Conservation (phyloP, 2,797 vertebrate genomes). For the Pristis pectinata region DNA sequence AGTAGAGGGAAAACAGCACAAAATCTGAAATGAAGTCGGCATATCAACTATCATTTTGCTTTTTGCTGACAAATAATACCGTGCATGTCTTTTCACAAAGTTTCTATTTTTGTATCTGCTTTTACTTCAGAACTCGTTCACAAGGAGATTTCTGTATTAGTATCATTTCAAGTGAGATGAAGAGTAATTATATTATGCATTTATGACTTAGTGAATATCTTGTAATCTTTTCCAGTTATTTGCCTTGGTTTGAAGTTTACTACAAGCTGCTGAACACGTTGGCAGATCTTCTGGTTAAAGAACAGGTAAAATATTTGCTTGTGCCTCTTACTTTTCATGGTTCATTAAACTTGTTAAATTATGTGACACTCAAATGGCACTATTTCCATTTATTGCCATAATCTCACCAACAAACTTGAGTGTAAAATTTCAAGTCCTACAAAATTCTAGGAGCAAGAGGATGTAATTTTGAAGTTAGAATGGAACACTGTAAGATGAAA, state of each 20-base stretch:
- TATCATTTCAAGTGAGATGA: not conserved
- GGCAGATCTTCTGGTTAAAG: conserved; percentile 89
- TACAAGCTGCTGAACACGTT: conserved; percentile 95
- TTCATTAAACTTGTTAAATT: not conserved
- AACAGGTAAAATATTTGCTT: conserved; percentile 69
- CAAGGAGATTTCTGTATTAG: not conserved
- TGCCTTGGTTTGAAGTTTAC: conserved; percentile 97
- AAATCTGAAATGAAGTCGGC: not conserved
- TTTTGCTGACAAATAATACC: not conserved
- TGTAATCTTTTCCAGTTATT: conserved; percentile 67
- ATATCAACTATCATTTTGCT: not conserved
- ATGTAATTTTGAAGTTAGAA: not conserved
- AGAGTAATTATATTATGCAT: not conserved
- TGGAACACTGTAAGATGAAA: not conserved
- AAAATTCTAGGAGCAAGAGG: not conserved
- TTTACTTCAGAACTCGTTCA: not conserved
- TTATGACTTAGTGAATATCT: not conserved
- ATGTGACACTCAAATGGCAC: not conserved
- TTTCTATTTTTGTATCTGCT: not conserved
- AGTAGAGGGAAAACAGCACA: no score
- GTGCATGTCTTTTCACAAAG: not conserved
- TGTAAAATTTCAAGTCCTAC: not conserved
- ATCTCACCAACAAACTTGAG: not conserved
- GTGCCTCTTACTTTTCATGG: not conserved
- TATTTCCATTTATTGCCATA: not conserved